Percentiles rank a stretch among this genome's conserved stretches.
Evolutionary conservation across 2,888 invertebrate genomes (phyloP).

Genomic region (Marronus borbonicus): DNA sequence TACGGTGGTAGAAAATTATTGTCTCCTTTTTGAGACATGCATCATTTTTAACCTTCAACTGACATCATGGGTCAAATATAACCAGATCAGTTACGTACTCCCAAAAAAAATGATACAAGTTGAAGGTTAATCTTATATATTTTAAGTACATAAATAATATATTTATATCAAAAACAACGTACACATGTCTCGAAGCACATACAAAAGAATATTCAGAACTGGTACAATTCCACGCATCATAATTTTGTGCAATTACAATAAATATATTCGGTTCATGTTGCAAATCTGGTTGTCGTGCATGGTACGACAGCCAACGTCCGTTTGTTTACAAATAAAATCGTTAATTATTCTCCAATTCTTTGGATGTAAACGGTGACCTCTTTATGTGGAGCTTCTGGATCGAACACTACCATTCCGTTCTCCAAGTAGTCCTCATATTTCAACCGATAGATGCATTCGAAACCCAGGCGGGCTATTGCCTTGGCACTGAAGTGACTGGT

Average conservation of each 20-base stretch:
- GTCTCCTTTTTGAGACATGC: too few species aligned
- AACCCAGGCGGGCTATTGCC: conserved; percentile 81
- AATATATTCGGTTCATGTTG: not conserved
- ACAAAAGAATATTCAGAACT: conserved; percentile 15
- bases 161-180: conserved; percentile 18
- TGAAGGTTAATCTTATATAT: not conserved
- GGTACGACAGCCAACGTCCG: not conserved
- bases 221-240: conserved; percentile 12
- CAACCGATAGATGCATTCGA: conserved; percentile 78
- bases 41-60: too few species aligned
- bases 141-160: not conserved
- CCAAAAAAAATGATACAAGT: too few species aligned
- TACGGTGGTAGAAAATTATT: too few species aligned
- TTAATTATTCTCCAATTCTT: conserved; percentile 49
- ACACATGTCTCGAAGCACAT: not conserved
- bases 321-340: conserved; percentile 20
- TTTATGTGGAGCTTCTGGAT: conserved; percentile 73
- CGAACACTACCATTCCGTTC: conserved; percentile 75
- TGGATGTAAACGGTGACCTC: conserved; percentile 64
- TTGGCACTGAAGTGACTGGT: conserved; percentile 84
- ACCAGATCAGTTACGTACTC: too few species aligned
- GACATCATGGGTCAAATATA: too few species aligned
- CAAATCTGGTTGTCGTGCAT: conserved; percentile 9
- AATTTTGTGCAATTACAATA: not conserved
- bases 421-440: conserved; percentile 78